A percentile compares a stretch with the other conserved stretches of the same genome.
These are phyloP conservation scores for Lasioglossum figueresi DNA, from an alignment of 2,888 invertebrate species.

Conservation along the genomic window DNA sequence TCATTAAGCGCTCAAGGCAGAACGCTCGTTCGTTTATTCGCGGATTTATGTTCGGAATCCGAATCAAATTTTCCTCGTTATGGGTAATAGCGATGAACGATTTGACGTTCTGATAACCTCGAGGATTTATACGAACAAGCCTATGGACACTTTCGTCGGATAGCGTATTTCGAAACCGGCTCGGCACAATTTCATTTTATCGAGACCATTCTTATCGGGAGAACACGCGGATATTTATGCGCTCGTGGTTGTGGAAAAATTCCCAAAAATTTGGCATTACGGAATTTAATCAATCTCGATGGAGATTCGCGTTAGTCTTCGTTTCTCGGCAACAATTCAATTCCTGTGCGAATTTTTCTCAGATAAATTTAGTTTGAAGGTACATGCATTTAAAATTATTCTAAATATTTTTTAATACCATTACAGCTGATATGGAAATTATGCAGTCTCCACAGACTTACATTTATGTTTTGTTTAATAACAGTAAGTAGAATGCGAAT, in stretches of 20 bases:
- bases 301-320: neutral
- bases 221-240: neutral
- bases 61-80: conserved; percentile 26
- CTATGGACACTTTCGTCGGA: neutral
- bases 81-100: conserved; percentile 20
- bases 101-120: conserved; percentile 16
- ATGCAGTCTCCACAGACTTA: neutral
- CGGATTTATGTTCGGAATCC: conserved; percentile 17
- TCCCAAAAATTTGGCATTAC: neutral
- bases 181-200: neutral
- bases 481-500: no score
- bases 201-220: conserved; percentile 3
- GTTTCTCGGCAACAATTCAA: neutral
- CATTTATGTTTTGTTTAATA: neutral
- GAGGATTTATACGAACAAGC: conserved; percentile 14
- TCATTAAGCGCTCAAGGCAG: conserved; percentile 62
- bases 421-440: no score
- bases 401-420: no score
- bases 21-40: conserved; percentile 16
- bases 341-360: neutral
- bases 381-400: neutral
- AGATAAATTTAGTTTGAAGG: neutral
- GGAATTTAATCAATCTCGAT: neutral
- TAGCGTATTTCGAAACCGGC: neutral
- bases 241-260: neutral